A percentile compares a stretch with the other conserved stretches of the same genome.
phyloP scores from a whole-genome alignment of 2,888 invertebrate genomes.

The Trissoscelio sp. region DNA sequence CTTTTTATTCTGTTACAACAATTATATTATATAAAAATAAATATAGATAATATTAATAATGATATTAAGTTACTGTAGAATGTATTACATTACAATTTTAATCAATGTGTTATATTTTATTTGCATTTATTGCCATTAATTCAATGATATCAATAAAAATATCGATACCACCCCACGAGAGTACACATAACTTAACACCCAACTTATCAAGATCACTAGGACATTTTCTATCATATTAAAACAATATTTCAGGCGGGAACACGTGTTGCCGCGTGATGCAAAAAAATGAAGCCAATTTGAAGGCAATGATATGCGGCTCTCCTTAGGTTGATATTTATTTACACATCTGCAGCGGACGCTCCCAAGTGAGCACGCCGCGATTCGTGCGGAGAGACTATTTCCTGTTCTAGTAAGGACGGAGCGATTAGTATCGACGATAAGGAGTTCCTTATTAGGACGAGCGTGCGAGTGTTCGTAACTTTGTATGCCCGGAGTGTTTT shows the following conservation, averaged over 20 bases:
- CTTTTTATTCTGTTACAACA: too few relatives aligned
- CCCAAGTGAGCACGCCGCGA: constrained; percentile 65
- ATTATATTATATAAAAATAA: too few relatives aligned
- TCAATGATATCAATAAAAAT: constrained; percentile 46
- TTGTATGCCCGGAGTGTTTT: constrained; percentile 63
- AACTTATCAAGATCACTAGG: constrained; percentile 42
- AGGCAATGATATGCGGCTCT: constrained; percentile 64
- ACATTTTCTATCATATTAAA: constrained; percentile 32
- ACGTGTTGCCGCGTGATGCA: constrained; percentile 51
- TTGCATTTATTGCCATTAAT: constrained; percentile 49
- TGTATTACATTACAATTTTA: too few relatives aligned
- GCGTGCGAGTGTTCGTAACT: constrained; percentile 70
- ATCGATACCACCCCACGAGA: constrained; percentile 55
- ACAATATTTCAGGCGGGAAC: constrained; percentile 52
- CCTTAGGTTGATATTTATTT: constrained; percentile 66
- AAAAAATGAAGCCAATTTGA: constrained; percentile 59
- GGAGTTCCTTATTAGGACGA: constrained; percentile 77
- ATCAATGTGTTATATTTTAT: too few relatives aligned
- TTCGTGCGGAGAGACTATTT: constrained; percentile 75
- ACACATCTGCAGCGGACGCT: constrained; percentile 65
- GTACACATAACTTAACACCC: constrained; percentile 50
- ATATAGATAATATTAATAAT: too few relatives aligned
- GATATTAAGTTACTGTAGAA: too few relatives aligned
- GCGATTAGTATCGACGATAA: constrained; percentile 78
- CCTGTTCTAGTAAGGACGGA: constrained; percentile 76